These are phyloP conservation scores for Drosophila rellima DNA, from an alignment of 2,888 invertebrate genomes.

Conservation along the genomic window DNA sequence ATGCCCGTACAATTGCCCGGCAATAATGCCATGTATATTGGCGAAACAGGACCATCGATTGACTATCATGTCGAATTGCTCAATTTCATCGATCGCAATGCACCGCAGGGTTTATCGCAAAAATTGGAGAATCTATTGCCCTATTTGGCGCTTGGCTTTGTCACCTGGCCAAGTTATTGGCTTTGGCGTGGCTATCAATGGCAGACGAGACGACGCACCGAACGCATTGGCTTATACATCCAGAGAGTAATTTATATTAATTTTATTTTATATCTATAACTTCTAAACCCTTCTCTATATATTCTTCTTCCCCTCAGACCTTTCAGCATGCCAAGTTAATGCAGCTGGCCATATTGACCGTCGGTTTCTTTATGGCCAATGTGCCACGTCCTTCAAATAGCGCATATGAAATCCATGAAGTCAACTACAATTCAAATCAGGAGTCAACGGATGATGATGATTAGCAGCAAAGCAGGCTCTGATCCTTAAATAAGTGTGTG, in stretches of 20 bases:
- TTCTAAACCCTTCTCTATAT: not conserved
- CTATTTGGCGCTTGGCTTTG: slow-evolving; percentile 60
- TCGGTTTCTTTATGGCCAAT: slow-evolving; percentile 57
- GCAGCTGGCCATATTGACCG: slow-evolving; percentile 68
- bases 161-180: slow-evolving; percentile 77
- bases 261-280: not conserved
- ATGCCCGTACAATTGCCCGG: not conserved
- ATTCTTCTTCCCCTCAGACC: slow-evolving; percentile 52
- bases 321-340: slow-evolving; percentile 76
- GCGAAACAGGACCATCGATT: slow-evolving; percentile 14
- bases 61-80: slow-evolving; percentile 61
- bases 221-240: slow-evolving; percentile 63
- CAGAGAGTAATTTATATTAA: slow-evolving; percentile 52
- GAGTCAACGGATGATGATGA: not conserved
- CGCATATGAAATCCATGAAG: slow-evolving; percentile 32
- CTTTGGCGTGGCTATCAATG: slow-evolving; percentile 68
- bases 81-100: slow-evolving; percentile 62
- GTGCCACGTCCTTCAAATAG: not conserved
- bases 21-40: not conserved
- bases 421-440: slow-evolving; percentile 17
- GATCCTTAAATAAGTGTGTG: slow-evolving; percentile 4
- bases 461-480: slow-evolving; percentile 31
- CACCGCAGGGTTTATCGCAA: slow-evolving; percentile 60
- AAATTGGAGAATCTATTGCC: slow-evolving; percentile 64
- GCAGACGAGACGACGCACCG: slow-evolving; percentile 50